Evolutionary conservation across 2,797 vertebrate genomes (phyloP), one percentile per base, ranked within the genome.

Genomic region (Myripristis murdjan): DNA sequence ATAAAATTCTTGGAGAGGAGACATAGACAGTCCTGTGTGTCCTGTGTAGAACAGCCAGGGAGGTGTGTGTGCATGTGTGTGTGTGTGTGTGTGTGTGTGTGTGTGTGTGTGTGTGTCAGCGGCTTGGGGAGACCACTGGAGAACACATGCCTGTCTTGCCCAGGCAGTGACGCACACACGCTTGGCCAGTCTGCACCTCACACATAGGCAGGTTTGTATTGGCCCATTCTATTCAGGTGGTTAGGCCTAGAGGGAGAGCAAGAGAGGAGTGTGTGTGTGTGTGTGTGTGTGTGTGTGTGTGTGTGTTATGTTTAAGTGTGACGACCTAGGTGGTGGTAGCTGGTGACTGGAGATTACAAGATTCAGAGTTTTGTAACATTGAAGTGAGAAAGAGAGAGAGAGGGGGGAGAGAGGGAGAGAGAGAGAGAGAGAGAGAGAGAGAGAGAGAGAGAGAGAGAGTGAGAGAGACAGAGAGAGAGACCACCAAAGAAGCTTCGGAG

Each of bases 401-500:
- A 6, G 9, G 49, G 41, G 51, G 7, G 62, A 24, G 23, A 15
- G 39, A 31, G 23, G 15, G 18, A 20, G 35, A 75, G 61, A 91
- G 90, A 89, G 84, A 89, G 94, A 95, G 31, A 60, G 57, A 31
- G 68, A 37, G 47, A 43, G 55, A 59, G 54, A 28, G 52, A 49
- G 54, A 39, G 54, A 48, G 12, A 33, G 41, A 56, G 43, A 58
- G 33, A 64, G 33, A 41, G 62, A 87, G 82, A 86, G 84, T 88
- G 88, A 83, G 75, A 68, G 70, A 11, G 70, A 75, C 67, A 68
- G 63, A 72, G 79, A 90, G 92, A 93, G 90, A 93, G 96, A 97
- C 95, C 96, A 97, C 94, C 93, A 94, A 97, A 96, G 96, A 95
- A 96, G 96, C 92, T 76, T 85, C 77, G 65, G 91, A 92, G 93